Evolutionary conservation across 2,888 invertebrate genomes (phyloP), one percentile per base, ranked within the genome.

Genomic region (Phortica okadai): DNA sequence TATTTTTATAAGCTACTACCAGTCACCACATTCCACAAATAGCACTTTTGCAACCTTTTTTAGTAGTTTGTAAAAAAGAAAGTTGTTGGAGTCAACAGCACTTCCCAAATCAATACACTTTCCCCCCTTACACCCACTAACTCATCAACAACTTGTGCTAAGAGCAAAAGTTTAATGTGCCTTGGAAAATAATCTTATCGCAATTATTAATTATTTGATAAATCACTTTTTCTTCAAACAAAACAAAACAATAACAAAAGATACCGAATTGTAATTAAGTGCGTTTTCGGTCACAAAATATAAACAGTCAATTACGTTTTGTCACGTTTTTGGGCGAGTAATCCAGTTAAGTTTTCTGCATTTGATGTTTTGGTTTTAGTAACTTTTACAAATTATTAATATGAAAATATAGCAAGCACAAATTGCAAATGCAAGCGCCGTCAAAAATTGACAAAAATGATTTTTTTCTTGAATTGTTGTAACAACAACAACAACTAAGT

Each of bases 61-160:
- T 25, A 45, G 44, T 21, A 69, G 25, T 21, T 25, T 16, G 62
- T 16, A 56, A 72, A 72, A 72, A 72, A 72, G 70, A 72, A 72
- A 72, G 70, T 72, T 72, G 56, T 56, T 11, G 33, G 33, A 72
- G 70, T 72, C 70, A 72, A 72, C 44, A 72, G 33, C 70, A 41
- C 42, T 41, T 41, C 14, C 25, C 50, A 50, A 50, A 50, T 50
- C 50, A 50, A 50, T 50, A 50, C 50, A 50, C 62, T 62, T 62
- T 21, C 25, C 25, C 59, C 25, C 25, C 62, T 62, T 8, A 62
- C 25, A 62, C 62, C 25, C 62, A 62, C 21, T 8, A 62, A 62
- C 10, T 62, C 25, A 25, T 25, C 21, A 16, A 25, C 25, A n/a
- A 16, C 6, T 10, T 2, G 16, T 25, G 4, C 8, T 25, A 0